Evolutionary conservation across 2,888 invertebrate genomes (phyloP).

Genomic region (Caenorhabditis auriculariae): DNA sequence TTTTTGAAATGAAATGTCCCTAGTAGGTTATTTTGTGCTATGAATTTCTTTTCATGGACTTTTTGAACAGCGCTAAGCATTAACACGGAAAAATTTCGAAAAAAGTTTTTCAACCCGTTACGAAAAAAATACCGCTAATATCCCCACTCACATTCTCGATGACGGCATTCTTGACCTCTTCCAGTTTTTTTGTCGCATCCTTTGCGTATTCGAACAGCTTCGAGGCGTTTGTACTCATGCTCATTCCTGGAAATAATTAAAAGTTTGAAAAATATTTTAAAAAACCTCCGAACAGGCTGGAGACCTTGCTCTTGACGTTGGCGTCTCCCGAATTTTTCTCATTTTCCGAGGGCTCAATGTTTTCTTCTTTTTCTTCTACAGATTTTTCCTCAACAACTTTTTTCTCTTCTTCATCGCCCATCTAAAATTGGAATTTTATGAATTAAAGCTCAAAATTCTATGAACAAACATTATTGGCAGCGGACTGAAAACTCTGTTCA

Average conservation of each 20-base stretch:
- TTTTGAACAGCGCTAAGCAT: no score
- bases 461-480: conserved; percentile 4
- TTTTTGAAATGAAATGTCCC: conserved; percentile 1
- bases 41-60: no score
- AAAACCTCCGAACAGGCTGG: neutral
- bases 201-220: conserved; percentile 47
- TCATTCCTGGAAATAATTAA: no score
- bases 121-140: no score
- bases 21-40: no score
- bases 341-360: no score
- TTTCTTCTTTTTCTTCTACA: neutral
- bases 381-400: neutral
- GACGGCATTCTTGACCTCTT: conserved; percentile 38
- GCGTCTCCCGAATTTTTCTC: neutral
- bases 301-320: neutral
- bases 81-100: no score
- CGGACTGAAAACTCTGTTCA: conserved; percentile 29
- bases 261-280: neutral
- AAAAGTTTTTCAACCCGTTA: no score
- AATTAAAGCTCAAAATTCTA: neutral
- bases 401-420: neutral
- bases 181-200: conserved; percentile 36
- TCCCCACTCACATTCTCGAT: conserved; percentile 39
- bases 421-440: neutral
- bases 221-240: no score